Percentiles rank a stretch among this genome's conserved stretches.
phyloP scores from a whole-genome alignment of 1,140 invertebrate genomes.

The Dysdera silvatica region DNA sequence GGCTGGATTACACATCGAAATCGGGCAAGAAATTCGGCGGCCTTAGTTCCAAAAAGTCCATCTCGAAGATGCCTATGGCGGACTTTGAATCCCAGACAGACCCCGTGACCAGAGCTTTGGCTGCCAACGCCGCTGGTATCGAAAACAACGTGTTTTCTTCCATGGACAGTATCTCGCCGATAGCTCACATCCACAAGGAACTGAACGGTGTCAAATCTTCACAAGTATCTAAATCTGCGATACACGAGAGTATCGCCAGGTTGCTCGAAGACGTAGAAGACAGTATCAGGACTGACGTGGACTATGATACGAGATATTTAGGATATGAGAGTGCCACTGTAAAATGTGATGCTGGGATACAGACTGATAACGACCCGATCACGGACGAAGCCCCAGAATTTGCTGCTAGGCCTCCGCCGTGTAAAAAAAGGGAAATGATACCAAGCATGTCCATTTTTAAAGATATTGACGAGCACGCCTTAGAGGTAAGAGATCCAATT shows the following conservation, averaged over 20 bases:
- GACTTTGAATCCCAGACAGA: constrained; percentile 36
- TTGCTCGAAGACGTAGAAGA: constrained; percentile 31
- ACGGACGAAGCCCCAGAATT: constrained; percentile 40
- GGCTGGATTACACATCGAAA: constrained; percentile 18
- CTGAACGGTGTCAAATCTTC: constrained; percentile 8
- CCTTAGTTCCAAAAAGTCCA: constrained; percentile 13
- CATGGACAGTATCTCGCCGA: constrained; percentile 32
- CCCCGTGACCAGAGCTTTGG: constrained; percentile 31
- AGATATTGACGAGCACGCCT: constrained; percentile 30
- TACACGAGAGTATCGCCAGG: constrained; percentile 28
- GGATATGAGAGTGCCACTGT: constrained; percentile 2
- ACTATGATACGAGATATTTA: constrained; percentile 11
- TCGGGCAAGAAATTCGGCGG: constrained; percentile 17
- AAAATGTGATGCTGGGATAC: constrained; percentile 35
- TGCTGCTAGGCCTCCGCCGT: constrained; percentile 38
- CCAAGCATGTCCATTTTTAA: constrained; percentile 30
- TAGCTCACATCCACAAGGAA: constrained; percentile 35
- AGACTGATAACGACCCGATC: constrained; percentile 39
- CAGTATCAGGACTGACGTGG: constrained; percentile 17
- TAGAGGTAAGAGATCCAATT: constrained; percentile 27
- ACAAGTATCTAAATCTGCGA: constrained; percentile 26
- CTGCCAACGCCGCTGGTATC: constrained; percentile 34
- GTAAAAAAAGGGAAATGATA: constrained; percentile 37
- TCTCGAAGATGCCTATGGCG: constrained; percentile 18
- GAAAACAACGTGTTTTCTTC: constrained; percentile 32